Evolutionary conservation across 30 jellyfish, hydroid and myxozoan species (phyloP).

Genomic region (Calvadosia cruxmelitensis): DNA sequence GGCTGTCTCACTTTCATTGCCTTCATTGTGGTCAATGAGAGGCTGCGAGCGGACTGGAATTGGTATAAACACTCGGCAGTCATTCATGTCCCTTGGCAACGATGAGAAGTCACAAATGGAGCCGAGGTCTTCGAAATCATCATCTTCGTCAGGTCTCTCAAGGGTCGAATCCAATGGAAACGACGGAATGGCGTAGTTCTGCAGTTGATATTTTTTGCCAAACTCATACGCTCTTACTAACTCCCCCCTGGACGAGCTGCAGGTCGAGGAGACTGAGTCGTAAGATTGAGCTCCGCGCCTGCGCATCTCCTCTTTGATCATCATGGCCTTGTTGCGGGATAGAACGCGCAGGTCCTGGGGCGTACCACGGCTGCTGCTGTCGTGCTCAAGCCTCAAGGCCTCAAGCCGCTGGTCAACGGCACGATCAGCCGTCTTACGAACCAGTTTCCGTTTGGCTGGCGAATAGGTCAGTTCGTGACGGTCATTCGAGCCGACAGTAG

Average conservation of each 20-base stretch:
- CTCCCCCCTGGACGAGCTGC: slow-evolving; percentile 84
- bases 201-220: slow-evolving; percentile 71
- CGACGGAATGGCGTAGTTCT: slow-evolving; percentile 45
- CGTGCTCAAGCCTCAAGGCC: not conserved
- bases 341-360: not conserved
- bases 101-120: slow-evolving; percentile 54
- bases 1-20: not conserved
- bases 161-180: slow-evolving; percentile 31
- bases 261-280: slow-evolving; percentile 82
- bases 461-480: not conserved
- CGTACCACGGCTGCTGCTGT: not conserved
- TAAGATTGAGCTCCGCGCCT: slow-evolving; percentile 59
- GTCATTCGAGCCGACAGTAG: not conserved
- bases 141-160: slow-evolving; percentile 15
- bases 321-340: not conserved
- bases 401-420: not conserved
- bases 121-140: slow-evolving; percentile 40
- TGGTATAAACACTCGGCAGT: slow-evolving; percentile 56
- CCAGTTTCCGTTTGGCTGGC: not conserved
- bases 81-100: slow-evolving; percentile 51
- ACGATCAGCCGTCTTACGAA: not conserved
- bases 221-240: slow-evolving; percentile 80
- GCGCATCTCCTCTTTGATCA: slow-evolving; percentile 2
- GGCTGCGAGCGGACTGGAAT: slow-evolving; percentile 34
- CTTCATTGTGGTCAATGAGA: not conserved